A percentile compares a stretch with the other conserved stretches of the same genome.
These are phyloP conservation scores for Delphinapterus leucas DNA, from an alignment of 2,113 vertebrate genomes.

Conservation along the genomic window DNA sequence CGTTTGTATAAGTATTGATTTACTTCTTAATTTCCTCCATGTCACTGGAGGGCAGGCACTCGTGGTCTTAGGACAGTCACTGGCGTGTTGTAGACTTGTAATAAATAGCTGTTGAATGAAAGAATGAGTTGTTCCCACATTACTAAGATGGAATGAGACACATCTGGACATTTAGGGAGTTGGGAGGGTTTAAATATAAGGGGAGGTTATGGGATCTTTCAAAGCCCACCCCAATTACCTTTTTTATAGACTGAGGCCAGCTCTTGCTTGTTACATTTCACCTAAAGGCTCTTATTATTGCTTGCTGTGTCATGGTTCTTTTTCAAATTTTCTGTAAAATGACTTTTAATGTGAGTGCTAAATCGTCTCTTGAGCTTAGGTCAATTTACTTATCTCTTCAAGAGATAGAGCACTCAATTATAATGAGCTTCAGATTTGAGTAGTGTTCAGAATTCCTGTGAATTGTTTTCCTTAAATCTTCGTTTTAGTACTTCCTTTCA, in stretches of 20 bases:
- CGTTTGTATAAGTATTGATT: not conserved
- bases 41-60: not conserved
- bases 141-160: not conserved
- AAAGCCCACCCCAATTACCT: not conserved
- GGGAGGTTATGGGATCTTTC: not conserved
- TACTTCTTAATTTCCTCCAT: not conserved
- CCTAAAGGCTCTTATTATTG: not conserved
- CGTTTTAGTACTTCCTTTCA: not conserved
- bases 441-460: slow-evolving; percentile 27
- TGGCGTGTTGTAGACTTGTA: not conserved
- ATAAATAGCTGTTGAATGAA: not conserved
- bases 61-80: not conserved
- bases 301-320: not conserved
- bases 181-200: not conserved
- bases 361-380: slow-evolving; percentile 68
- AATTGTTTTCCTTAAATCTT: not conserved
- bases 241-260: not conserved
- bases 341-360: slow-evolving; percentile 58
- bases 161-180: not conserved
- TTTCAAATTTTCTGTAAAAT: slow-evolving; percentile 31
- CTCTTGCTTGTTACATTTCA: not conserved
- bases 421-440: slow-evolving; percentile 36
- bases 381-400: slow-evolving; percentile 69
- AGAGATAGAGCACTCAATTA: not conserved
- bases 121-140: not conserved